phyloP scores from a whole-genome alignment of 2,888 invertebrate species.

The Lepidocyrtoides sp. region DNA sequence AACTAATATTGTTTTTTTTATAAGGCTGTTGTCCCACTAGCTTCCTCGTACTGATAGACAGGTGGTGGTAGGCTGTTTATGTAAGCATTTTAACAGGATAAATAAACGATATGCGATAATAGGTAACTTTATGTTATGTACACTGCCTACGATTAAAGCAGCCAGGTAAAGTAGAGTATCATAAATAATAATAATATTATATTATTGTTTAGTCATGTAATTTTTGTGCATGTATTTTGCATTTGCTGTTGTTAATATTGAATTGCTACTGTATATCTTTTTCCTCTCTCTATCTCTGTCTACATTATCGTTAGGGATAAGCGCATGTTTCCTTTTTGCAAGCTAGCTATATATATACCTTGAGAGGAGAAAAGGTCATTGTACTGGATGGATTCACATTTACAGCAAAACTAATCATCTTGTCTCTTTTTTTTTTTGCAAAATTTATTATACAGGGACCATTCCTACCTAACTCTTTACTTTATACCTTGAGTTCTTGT shows the following conservation, averaged over 20 bases:
- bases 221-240: background rate
- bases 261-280: conserved; percentile 24
- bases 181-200: too few relatives aligned
- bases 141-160: background rate
- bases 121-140: background rate
- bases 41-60: conserved; percentile 6
- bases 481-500: conserved; percentile 51
- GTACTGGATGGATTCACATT: conserved; percentile 69
- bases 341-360: background rate
- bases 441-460: conserved; percentile 53
- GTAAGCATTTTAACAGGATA: conserved; percentile 28
- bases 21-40: conserved; percentile 35
- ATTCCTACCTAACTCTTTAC: conserved; percentile 34
- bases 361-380: conserved; percentile 71
- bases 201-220: conserved; percentile 33
- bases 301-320: background rate
- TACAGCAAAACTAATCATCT: conserved; percentile 53
- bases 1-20: background rate
- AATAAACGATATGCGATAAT: conserved; percentile 33
- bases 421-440: conserved; percentile 57
- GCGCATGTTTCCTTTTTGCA: conserved; percentile 4
- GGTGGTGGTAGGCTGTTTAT: too few relatives aligned
- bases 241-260: background rate
- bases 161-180: conserved; percentile 3
- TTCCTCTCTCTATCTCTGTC: too few relatives aligned